Evolutionary conservation across 2,888 invertebrate genomes (phyloP).

Genomic region (Cephus nigrinus): DNA sequence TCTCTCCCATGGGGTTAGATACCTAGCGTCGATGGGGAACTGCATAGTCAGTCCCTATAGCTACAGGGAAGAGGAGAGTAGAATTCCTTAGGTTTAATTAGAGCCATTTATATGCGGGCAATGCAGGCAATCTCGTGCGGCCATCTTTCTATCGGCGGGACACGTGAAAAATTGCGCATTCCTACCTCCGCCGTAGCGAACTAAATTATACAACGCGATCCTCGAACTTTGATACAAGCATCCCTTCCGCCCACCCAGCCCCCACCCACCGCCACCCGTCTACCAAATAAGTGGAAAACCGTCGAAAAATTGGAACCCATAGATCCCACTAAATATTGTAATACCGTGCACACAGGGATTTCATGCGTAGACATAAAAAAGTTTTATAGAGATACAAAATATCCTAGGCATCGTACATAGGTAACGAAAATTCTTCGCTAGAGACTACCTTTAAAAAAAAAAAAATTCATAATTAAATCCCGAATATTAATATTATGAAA

Average conservation of each 20-base stretch:
- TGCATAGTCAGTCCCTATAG: conserved; percentile 4
- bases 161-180: conserved; percentile 8
- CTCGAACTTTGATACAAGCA: background rate
- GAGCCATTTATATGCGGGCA: conserved; percentile 8
- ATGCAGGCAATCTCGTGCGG: conserved; percentile 7
- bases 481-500: background rate
- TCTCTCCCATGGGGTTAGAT: conserved; percentile 1
- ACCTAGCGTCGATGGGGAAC: background rate
- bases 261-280: background rate
- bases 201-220: conserved; percentile 4
- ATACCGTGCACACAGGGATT: background rate
- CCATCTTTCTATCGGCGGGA: conserved; percentile 5
- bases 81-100: conserved; percentile 9
- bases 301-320: background rate
- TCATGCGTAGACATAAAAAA: background rate
- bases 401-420: background rate
- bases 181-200: background rate
- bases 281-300: background rate
- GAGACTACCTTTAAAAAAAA: background rate
- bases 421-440: background rate
- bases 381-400: background rate
- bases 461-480: background rate
- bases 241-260: background rate
- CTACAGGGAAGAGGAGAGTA: conserved; percentile 7
- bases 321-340: background rate